Base-by-base conservation (phyloP, 2,113 vertebrate species). In the Equus przewalskii region DNA sequence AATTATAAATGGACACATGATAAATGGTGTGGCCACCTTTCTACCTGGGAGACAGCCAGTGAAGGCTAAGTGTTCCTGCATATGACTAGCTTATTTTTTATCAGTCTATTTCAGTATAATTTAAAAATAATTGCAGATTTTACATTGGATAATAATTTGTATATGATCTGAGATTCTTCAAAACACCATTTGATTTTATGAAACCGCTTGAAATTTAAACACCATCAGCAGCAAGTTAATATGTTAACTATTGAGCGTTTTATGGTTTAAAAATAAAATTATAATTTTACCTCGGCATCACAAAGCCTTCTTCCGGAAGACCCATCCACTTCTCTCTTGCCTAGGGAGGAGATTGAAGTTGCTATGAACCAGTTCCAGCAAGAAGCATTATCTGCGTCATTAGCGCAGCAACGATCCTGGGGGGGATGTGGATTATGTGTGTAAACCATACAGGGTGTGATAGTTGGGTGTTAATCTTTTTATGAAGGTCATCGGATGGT, bases 401-500 rank as follows among this genome's bases (percentile, higher is more conserved):
- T 89, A 95, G 96, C 67, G 0, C 70, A 78, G 1, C 3, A 4
- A 7, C 0, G 64, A 72, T 97, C 11, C 3, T n/a, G 54, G n/a
- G 81, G 9, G 60, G 70, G 60, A 60, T 69, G 41, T 80, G 93
- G 95, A 78, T 28, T 46, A 5, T 84, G 33, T 75, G 60, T 65
- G 67, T 96, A 88, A 80, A 86, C 13, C 18, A 44, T 83, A 18
- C 75, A n/a, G 58, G 94, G 56, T 49, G 56, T 56, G 95, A 97
- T 83, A 1, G 83, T 76, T 93, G 3, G 65, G 60, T 96, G 82
- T 97, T 95, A 96, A 93, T 97, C 95, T 95, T 97, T 98, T 97
- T 89, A 41, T 90, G 96, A 97, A 98, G 89, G 98, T 99, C 98
- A 98, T 98, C 98, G 98, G 98, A 98, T 97, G 98, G 98, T 96